Base-by-base conservation (phyloP, 2,113 vertebrate genomes). In the Chascanopsetta lugubris region DNA sequence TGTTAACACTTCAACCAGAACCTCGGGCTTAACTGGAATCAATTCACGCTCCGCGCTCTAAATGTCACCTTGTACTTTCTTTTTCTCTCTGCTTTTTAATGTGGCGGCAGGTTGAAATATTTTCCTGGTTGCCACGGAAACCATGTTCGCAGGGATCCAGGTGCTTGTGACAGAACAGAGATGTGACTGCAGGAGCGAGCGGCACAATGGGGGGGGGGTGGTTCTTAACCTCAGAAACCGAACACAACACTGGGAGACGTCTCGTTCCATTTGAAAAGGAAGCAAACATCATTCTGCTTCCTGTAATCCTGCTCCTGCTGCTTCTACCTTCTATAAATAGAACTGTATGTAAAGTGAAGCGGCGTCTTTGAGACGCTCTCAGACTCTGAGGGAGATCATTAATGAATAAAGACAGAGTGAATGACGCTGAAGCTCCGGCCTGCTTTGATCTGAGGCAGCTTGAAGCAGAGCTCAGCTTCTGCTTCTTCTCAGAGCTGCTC, bases 41-140 rank as follows among this genome's bases (percentile, higher is more conserved):
- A 65, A 58, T 69, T 82, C 71, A 67, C 57, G 67, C 57, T 47
- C 18, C 47, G 5, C 3, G 12, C 72, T 53, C 56, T 47, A 83
- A 84, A 85, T 78, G 74, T 87, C 86, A 88, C 75, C 77, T 72
- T 72, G 57, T 54, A 29, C 38, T 46, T 64, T 50, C 67, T 42
- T 34, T 21, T 26, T 40, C 20, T 21, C 55, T 75, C 46, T n/a
- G n/a, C n/a, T n/a, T 53, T 78, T 67, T 64, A 68, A 68, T 49
- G 54, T 76, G 65, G 80, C 40, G 21, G 53, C 69, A 73, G 62
- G 69, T 82, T 83, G 79, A 84, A 71, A 75, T 74, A 69, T 75
- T 80, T 72, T 75, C 29, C 71, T 55, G 18, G 88, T 92, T 91
- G 81, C 88, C 85, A 81, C 71, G 90, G 86, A 72, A 90, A 92